These are phyloP conservation scores for Acanthoscelides obtectus DNA, from an alignment of 2,888 invertebrate genomes.

Conservation along the genomic window DNA sequence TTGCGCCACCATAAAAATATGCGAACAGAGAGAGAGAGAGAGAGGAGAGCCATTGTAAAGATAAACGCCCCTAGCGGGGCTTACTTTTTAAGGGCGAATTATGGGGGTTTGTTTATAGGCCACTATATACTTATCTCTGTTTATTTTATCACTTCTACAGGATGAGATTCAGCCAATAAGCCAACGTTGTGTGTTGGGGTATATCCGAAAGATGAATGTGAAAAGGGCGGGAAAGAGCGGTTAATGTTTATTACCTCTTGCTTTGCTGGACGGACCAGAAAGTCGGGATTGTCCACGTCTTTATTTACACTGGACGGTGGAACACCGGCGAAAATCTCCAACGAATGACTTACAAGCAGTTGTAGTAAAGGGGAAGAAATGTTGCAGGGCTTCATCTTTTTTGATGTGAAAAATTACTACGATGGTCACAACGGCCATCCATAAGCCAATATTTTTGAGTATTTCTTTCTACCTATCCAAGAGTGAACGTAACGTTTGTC, in stretches of 20 bases:
- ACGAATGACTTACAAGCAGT: neutral
- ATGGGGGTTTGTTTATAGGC: slow-evolving; percentile 18
- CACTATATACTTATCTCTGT: slow-evolving; percentile 13
- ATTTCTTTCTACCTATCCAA: too few species aligned
- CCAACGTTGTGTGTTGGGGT: neutral
- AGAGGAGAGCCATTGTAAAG: slow-evolving; percentile 1
- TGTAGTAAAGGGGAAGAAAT: neutral
- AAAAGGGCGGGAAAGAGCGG: slow-evolving; percentile 1
- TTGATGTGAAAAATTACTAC: too few species aligned
- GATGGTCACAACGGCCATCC: too few species aligned
- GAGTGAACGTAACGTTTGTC: too few species aligned
- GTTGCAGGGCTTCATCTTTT: too few species aligned
- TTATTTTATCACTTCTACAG: slow-evolving; percentile 16
- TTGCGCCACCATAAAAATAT: neutral
- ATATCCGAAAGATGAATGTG: neutral
- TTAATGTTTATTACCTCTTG: neutral
- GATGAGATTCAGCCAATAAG: slow-evolving; percentile 13
- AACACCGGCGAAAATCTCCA: neutral
- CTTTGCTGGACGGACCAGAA: neutral
- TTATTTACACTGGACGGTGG: neutral
- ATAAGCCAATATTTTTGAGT: too few species aligned
- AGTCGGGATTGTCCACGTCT: neutral
- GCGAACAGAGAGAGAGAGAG: neutral
- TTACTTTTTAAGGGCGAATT: slow-evolving; percentile 13
- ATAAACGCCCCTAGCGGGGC: slow-evolving; percentile 10